A percentile compares a stretch with the other conserved stretches of the same genome.
These are phyloP conservation scores for Ylistrum balloti DNA, from an alignment of 1,140 invertebrate genomes.

Conservation along the genomic window DNA sequence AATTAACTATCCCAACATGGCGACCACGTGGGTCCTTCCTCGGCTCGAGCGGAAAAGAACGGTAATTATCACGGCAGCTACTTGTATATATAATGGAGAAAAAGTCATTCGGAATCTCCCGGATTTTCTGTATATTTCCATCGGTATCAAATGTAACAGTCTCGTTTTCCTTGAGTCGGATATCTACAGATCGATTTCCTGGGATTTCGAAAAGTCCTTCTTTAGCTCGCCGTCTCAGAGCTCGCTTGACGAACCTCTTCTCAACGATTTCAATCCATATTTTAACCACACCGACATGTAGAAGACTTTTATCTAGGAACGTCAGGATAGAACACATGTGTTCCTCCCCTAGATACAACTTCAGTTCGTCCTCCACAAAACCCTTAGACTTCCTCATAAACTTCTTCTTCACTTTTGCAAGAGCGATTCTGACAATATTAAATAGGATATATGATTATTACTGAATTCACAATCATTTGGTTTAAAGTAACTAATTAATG, in stretches of 20 bases:
- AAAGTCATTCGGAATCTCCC: slow-evolving; percentile 60
- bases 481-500: no score
- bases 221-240: slow-evolving; percentile 60
- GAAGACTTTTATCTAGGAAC: slow-evolving; percentile 62
- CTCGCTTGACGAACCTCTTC: slow-evolving; percentile 62
- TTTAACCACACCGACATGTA: slow-evolving; percentile 64
- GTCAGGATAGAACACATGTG: slow-evolving; percentile 65
- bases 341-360: slow-evolving; percentile 60
- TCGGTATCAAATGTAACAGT: slow-evolving; percentile 65
- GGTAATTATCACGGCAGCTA: slow-evolving; percentile 65
- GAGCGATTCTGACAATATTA: slow-evolving; percentile 59
- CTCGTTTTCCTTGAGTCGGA: slow-evolving; percentile 64
- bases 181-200: slow-evolving; percentile 62
- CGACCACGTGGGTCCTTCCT: slow-evolving; percentile 61
- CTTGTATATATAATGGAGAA: slow-evolving; percentile 65
- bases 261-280: slow-evolving; percentile 65
- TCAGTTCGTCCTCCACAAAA: slow-evolving; percentile 60
- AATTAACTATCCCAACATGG: slow-evolving; percentile 55
- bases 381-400: slow-evolving; percentile 56
- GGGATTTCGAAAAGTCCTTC: slow-evolving; percentile 68
- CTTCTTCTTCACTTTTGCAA: slow-evolving; percentile 64
- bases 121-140: slow-evolving; percentile 66
- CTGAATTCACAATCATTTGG: no score
- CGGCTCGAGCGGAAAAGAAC: slow-evolving; percentile 66
- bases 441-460: no score